These are phyloP conservation scores for Balanococcus diminutus DNA, from an alignment of 2,888 invertebrate genomes.

Conservation along the genomic window DNA sequence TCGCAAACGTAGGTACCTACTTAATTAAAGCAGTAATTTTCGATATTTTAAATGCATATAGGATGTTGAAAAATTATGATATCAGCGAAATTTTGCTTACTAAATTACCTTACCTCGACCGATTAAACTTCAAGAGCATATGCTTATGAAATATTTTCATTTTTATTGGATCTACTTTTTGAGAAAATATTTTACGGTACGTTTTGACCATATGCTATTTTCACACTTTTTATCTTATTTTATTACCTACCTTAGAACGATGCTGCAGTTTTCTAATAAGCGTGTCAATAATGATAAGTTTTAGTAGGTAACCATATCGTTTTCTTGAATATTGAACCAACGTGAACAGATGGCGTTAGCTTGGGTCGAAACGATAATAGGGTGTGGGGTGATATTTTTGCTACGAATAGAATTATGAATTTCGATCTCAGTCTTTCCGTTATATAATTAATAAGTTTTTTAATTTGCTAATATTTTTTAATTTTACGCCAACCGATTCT, in stretches of 20 bases:
- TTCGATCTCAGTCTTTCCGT: neutral
- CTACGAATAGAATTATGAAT: neutral
- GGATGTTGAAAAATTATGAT: slow-evolving; percentile 14
- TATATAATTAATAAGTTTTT: slow-evolving; percentile 15
- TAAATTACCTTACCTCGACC: neutral
- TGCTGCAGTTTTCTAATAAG: slow-evolving; percentile 36
- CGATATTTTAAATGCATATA: neutral
- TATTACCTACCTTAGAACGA: neutral
- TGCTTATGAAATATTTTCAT: slow-evolving; percentile 40
- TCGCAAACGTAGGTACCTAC: neutral
- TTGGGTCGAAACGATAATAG: neutral
- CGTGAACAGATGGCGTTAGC: neutral
- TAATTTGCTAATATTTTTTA: neutral
- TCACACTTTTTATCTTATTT: neutral
- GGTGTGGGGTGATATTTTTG: neutral
- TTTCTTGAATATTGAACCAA: slow-evolving; percentile 1
- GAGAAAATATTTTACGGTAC: slow-evolving; percentile 12
- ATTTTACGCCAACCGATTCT: neutral
- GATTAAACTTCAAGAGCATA: slow-evolving; percentile 18
- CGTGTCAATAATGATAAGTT: slow-evolving; percentile 43
- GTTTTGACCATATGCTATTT: neutral
- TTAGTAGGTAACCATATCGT: neutral
- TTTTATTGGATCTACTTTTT: neutral
- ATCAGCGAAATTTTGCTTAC: neutral
- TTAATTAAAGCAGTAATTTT: neutral